Base-by-base conservation (phyloP, 1,140 invertebrate genomes). In the Drosophila melanica region DNA sequence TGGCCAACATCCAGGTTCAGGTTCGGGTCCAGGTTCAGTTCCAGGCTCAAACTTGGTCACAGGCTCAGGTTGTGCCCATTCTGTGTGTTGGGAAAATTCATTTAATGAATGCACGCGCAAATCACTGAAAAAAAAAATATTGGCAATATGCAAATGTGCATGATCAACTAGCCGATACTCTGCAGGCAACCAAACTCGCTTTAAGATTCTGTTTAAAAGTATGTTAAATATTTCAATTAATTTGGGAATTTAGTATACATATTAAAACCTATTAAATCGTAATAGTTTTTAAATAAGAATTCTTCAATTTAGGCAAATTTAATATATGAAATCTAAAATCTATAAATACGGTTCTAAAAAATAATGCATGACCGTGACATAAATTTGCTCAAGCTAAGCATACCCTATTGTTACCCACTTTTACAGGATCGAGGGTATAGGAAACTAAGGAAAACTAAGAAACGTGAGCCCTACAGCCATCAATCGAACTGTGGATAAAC, bases 401-500 rank as follows among this genome's bases (percentile, higher is more conserved):
- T 57, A 57, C 54, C 54, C 35, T 20, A 14, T 9, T 5, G 9
- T 35, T 35, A 18, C 7, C 8, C 14, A 39, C 14, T 4, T 14
- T n/a, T 39, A 27, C 47, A 14, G 35, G 35, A 53, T 42, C 59
- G 48, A 80, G 84, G 81, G 68, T 85, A 84, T 76, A 62, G 35
- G 41, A 35, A 71, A 59, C 47, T 35, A 3, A 1, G 8, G 41
- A 57, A 70, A 39, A 48, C 23, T 0, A 33, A 45, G 62, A 69
- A 72, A 63, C 69, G 82, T 82, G 79, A 82, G 79, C 79, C 67
- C 76, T 67, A 57, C 75, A 82, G 82, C 76, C 84, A 81, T 82
- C 76, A 89, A 89, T 77, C 72, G 84, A 67, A 53, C 51, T 54
- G 73, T 44, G 50, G 58, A 20, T 62, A 77, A 85, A 71, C 58